Base-by-base conservation (phyloP, 1,140 invertebrate genomes). In the Bombus ignitus region DNA sequence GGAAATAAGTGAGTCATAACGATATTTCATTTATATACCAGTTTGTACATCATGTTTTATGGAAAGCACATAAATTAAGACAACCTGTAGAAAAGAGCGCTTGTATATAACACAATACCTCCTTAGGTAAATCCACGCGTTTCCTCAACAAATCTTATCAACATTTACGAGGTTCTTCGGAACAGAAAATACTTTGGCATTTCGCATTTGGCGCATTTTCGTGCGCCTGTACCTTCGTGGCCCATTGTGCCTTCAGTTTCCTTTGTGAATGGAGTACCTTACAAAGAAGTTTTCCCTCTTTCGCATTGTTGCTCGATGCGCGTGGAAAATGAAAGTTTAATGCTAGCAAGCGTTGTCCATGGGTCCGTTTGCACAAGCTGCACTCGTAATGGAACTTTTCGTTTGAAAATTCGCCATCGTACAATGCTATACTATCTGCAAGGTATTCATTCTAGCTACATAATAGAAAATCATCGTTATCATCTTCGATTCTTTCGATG, bases 271-370 rank as follows among this genome's bases (percentile, higher is more conserved):
- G 37, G 77, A 83, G 68, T 68, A 83, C 78, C 86, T 87, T 88
- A 84, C 78, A 89, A 86, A 91, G 86, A 92, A 53, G 68, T 22
- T 86, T 70, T 70, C 80, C 68, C 65, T 81, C 87, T 76, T 87
- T 83, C 72, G 71, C 88, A 91, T 92, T 92, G 91, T 91, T 90
- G 81, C 88, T 81, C 86, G 71, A 87, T 86, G 76, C 74, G 66
- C 76, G 71, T 83, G 87, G 92, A 92, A 92, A 92, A 92, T 91
- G 92, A 90, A 92, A 92, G 91, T 92, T 92, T 92, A 90, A 92
- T 91, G 83, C 88, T 82, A 76, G 79, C 68, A 47, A 84, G 62
- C 81, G 73, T 77, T 71, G 39, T 47, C 81, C 53, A 25, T 37
- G 59, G 62, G 10, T 79, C 18, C n/a, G 65, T 68, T 79, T 68